A percentile compares a stretch with the other conserved stretches of the same genome.
phyloP scores from a whole-genome alignment of 2,888 invertebrate genomes.

The Leptinotarsa juncta region DNA sequence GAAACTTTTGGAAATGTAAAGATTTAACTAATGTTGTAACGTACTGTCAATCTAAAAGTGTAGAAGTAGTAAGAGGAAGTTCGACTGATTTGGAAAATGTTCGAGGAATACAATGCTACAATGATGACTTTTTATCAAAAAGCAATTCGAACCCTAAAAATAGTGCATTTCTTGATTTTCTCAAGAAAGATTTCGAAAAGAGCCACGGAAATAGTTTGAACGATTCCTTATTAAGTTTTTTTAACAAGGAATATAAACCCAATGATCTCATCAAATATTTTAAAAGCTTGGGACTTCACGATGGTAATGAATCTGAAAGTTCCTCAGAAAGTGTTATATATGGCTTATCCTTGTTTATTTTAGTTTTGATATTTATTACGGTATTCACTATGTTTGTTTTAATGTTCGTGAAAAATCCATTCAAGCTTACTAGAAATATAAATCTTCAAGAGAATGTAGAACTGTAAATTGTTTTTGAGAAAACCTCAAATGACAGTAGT shows the following conservation, averaged over 20 bases:
- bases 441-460: not conserved
- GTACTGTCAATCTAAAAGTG: not conserved
- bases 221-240: not conserved
- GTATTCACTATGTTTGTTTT: not conserved
- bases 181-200: not conserved
- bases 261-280: constrained; percentile 5
- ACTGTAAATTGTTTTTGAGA: not conserved
- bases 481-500: no score
- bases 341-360: not conserved
- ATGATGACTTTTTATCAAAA: not conserved
- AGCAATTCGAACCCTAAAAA: not conserved
- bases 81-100: constrained; percentile 7
- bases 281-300: not conserved
- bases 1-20: constrained; percentile 18
- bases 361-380: not conserved
- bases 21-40: not conserved
- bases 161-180: not conserved
- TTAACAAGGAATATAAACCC: not conserved
- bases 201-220: not conserved
- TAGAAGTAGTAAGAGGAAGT: constrained; percentile 10
- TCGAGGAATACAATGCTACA: constrained; percentile 22
- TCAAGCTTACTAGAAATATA: not conserved
- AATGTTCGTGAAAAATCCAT: not conserved
- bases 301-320: no score
- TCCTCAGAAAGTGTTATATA: no score